Conservation (phyloP, 2,888 invertebrate genomes). For the Nomada lathburiana region DNA sequence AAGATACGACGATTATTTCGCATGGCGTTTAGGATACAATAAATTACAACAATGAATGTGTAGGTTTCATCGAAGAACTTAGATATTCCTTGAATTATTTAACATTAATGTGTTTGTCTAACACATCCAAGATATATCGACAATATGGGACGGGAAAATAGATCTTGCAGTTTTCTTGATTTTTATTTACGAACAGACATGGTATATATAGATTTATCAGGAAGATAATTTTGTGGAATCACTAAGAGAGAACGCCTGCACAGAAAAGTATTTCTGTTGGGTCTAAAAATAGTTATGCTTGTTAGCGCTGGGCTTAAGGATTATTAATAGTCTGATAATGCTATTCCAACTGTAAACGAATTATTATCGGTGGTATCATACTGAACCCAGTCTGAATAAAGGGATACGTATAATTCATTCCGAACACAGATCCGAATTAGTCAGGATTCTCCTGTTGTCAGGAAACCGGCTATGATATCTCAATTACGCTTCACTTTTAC, state of each 20-base stretch:
- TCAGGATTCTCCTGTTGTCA: constrained; percentile 35
- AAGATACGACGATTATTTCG: not conserved
- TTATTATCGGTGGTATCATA: not conserved
- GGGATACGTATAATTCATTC: not conserved
- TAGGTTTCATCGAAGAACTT: not conserved
- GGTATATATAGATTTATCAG: too few relatives aligned
- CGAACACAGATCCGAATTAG: constrained; percentile 48
- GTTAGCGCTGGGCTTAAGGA: not conserved
- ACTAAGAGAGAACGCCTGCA: too few relatives aligned
- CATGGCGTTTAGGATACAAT: not conserved
- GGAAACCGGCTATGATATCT: constrained; percentile 80
- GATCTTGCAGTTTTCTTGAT: too few relatives aligned
- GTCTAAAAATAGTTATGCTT: too few relatives aligned
- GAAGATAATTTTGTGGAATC: too few relatives aligned
- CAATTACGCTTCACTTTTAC: constrained; percentile 76
- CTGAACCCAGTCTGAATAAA: not conserved
- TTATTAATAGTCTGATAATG: not conserved
- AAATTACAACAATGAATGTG: too few relatives aligned
- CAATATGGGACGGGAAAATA: too few relatives aligned
- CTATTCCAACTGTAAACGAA: not conserved
- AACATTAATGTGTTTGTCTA: not conserved
- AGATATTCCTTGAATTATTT: not conserved
- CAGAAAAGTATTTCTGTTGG: too few relatives aligned
- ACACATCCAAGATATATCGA: too few relatives aligned
- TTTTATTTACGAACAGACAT: too few relatives aligned